A percentile compares a stretch with the other conserved stretches of the same genome.
phyloP scores from a whole-genome alignment of 2,888 invertebrate species.

The Phragmatobia fuliginosa region DNA sequence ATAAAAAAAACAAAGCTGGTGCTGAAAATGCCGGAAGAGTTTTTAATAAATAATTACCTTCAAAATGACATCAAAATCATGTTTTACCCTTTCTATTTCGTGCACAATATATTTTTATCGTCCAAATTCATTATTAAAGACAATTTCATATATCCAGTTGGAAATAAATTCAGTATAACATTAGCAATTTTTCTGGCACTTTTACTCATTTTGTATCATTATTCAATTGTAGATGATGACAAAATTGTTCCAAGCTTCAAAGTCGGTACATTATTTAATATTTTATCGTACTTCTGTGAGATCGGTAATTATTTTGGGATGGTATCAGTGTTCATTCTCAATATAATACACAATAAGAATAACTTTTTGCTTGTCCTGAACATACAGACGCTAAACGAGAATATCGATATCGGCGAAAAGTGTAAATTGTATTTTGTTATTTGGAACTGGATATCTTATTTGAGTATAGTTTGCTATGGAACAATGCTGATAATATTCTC shows the following conservation, averaged over 20 bases:
- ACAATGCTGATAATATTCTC: not conserved
- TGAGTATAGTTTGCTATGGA: not conserved
- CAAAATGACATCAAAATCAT: conserved; percentile 1
- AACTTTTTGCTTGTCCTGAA: conserved; percentile 3
- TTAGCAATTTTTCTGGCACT: not conserved
- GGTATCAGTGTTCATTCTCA: not conserved
- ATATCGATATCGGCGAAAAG: not conserved
- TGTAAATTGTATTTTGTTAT: not conserved
- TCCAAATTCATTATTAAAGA: conserved; percentile 31
- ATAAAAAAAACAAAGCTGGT: not conserved
- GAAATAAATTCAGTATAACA: not conserved
- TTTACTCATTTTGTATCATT: not conserved
- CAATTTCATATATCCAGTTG: conserved; percentile 25
- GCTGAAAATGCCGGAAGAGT: not conserved
- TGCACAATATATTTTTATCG: conserved; percentile 24
- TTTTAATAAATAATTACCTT: conserved; percentile 3
- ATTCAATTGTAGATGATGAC: not conserved
- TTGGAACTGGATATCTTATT: conserved; percentile 18
- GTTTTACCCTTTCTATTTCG: conserved; percentile 8
- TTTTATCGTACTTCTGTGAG: not conserved
- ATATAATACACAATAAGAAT: not conserved
- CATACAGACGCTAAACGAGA: conserved; percentile 7
- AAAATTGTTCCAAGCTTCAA: not conserved
- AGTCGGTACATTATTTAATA: not conserved
- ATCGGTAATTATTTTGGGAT: not conserved